Evolutionary conservation across 2,113 vertebrate genomes (phyloP), one percentile per base, ranked within the genome.

Genomic region (Tetraodon nigroviridis): DNA sequence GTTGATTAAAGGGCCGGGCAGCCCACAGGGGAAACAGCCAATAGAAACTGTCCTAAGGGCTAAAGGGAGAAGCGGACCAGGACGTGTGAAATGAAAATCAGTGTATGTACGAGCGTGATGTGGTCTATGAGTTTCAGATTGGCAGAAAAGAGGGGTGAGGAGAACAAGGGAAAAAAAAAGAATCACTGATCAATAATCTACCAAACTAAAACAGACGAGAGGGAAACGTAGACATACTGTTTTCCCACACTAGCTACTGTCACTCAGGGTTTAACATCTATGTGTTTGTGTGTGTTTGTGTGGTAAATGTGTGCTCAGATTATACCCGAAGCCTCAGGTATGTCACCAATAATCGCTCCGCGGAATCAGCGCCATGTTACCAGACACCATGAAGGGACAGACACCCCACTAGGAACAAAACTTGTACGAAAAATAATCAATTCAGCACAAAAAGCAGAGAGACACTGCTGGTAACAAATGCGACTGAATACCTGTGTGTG

Each of bases 101-200:
- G 73, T 51, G 64, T 71, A 64, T 78, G 69, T 76, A 68, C 63
- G 7, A 32, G 51, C 55, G 55, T 61, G 3, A 19, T 29, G 44
- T 40, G 41, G 42, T 79, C 51, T 77, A 55, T 57, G 55, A 11
- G 17, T 14, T 70, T 61, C 2, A 19, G 69, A 55, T 58, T 7
- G 19, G 55, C 7, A 32, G 22, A 13, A 27, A 27, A 45, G 53
- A 59, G 48, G 64, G 59, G 79, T 75, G 81, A 84, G 86, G 80
- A 78, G 80, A 83, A 81, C 76, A 88, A 87, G 84, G n/a, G 3
- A 27, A 48, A 48, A 48, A 55, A 54, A 53, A 81, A 80, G 86
- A 85, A 86, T 83, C 73, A 86, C 79, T 81, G 81, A 88, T 87
- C 78, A 88, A 87, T 82, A 80, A 85, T 73, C 85, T 83, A 90